phyloP scores from a whole-genome alignment of 2,888 invertebrate species.

The Lampropteryx suffumata region DNA sequence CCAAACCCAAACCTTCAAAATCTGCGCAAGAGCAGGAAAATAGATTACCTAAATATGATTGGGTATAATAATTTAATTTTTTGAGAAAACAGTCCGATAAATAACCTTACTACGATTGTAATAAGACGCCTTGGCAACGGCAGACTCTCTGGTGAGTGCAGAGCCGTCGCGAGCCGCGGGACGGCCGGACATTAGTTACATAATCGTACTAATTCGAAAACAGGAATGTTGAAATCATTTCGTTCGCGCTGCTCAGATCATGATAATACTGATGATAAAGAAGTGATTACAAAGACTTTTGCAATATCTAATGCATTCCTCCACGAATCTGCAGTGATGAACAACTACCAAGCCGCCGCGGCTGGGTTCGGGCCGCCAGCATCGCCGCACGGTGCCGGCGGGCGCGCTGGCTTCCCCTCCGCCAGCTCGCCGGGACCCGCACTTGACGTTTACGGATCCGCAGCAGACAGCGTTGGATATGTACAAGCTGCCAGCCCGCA shows the following conservation, averaged over 20 bases:
- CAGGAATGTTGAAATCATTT: no score
- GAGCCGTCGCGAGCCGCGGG: no score
- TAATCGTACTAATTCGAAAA: no score
- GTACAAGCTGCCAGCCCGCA: slow-evolving; percentile 99
- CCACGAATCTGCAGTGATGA: slow-evolving; percentile 90
- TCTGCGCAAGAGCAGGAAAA: neutral
- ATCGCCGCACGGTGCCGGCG: slow-evolving; percentile 89
- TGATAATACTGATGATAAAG: neutral
- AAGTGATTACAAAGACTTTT: neutral
- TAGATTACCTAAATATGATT: no score
- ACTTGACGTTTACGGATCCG: slow-evolving; percentile 97
- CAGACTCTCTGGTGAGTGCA: no score
- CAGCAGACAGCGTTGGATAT: slow-evolving; percentile 94
- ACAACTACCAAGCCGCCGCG: slow-evolving; percentile 95
- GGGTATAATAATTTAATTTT: no score
- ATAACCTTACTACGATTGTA: no score
- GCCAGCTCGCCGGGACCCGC: slow-evolving; percentile 96
- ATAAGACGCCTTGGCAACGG: no score
- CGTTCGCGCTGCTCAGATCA: no score
- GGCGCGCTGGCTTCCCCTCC: slow-evolving; percentile 92
- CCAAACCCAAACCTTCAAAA: no score
- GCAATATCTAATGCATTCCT: neutral
- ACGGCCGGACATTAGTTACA: no score
- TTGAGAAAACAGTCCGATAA: no score
- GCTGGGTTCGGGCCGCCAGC: slow-evolving; percentile 92